Percentiles rank a stretch among this genome's conserved stretches.
Conservation (phyloP, 2,113 vertebrate species). For the Cyprichromis sp. region DNA sequence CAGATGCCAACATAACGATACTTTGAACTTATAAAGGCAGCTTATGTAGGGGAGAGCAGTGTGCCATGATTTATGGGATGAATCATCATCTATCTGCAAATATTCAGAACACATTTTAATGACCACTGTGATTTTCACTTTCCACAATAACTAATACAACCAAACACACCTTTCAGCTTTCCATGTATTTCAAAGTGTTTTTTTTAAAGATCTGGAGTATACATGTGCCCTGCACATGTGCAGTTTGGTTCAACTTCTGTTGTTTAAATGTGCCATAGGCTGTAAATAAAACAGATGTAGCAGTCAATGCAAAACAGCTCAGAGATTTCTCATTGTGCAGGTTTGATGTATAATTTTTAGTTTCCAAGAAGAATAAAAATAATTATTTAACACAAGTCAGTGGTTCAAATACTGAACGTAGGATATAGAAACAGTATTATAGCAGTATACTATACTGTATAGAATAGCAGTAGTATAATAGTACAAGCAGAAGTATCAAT, state of each 20-base stretch:
- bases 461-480: background rate
- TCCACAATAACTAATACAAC: background rate
- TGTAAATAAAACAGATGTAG: background rate
- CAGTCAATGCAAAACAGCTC: background rate
- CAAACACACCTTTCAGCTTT: background rate
- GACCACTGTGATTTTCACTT: background rate
- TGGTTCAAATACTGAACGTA: background rate
- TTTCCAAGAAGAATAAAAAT: background rate
- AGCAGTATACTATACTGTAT: background rate
- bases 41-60: background rate
- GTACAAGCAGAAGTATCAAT: background rate
- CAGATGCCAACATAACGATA: background rate
- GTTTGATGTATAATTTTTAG: background rate
- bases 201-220: background rate
- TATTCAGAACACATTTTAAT: background rate
- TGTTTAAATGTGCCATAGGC: background rate
- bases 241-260: background rate
- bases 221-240: background rate
- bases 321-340: background rate
- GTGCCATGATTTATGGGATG: background rate
- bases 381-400: background rate
- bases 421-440: background rate
- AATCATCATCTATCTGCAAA: background rate
- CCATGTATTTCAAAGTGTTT: background rate
- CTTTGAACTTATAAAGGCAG: background rate